Conservation (phyloP, 2,113 vertebrate species). For the Symphodus melops region DNA sequence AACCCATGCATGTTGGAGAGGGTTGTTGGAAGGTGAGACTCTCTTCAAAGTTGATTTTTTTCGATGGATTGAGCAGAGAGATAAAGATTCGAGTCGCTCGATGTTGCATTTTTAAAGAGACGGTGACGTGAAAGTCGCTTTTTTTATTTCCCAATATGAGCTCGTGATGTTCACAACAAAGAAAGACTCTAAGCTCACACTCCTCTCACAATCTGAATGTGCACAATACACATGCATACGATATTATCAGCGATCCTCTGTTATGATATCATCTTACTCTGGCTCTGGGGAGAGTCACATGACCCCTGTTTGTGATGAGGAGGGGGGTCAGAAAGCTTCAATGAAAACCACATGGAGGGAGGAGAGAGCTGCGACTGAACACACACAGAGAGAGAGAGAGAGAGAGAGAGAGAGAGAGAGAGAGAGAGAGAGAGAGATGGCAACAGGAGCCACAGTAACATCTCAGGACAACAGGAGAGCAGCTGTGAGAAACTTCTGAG, state of each 20-base stretch:
- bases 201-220: slow-evolving; percentile 7
- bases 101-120: not conserved
- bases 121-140: not conserved
- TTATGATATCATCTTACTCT: slow-evolving; percentile 74
- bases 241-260: slow-evolving; percentile 48
- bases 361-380: slow-evolving; percentile 57
- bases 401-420: slow-evolving; percentile 43
- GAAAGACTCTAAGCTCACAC: not conserved
- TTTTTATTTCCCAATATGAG: not conserved
- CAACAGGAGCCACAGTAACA: slow-evolving; percentile 45
- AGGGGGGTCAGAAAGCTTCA: slow-evolving; percentile 71
- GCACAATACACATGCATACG: slow-evolving; percentile 19
- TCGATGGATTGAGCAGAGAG: no score
- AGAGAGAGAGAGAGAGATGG: slow-evolving; percentile 55
- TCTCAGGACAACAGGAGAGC: slow-evolving; percentile 37
- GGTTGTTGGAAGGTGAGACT: no score
- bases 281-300: slow-evolving; percentile 77
- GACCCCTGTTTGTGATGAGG: slow-evolving; percentile 54
- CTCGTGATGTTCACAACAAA: not conserved
- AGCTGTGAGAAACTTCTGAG: slow-evolving; percentile 30
- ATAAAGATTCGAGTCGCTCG: no score
- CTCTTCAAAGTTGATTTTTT: no score
- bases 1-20: no score
- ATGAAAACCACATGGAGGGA: slow-evolving; percentile 81
- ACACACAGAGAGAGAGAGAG: slow-evolving; percentile 54